Base-by-base conservation (phyloP, 1,140 invertebrate genomes). In the Drosophila kanapiae region DNA sequence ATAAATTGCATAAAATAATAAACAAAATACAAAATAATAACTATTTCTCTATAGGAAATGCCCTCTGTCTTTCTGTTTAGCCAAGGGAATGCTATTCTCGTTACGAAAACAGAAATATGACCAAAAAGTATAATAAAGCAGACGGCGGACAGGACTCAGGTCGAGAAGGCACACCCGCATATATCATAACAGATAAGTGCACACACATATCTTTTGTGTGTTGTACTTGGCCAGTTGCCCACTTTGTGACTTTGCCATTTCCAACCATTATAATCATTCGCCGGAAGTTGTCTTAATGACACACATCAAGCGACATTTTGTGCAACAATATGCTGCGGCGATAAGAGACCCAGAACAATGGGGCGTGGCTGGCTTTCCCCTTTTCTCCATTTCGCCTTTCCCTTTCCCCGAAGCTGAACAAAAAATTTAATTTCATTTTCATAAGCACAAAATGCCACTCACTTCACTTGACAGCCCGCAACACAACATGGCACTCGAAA, bases 361-460 rank as follows among this genome's bases (percentile, higher is more conserved):
- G 43, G 63, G 62, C 62, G 62, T 62, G 48, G 48, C 16, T 51
- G 56, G 13, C 47, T n/a, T n/a, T n/a, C n/a, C n/a, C n/a, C n/a
- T n/a, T n/a, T n/a, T 56, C 33, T 51, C 58, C 16, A 40, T 13
- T 49, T 49, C 2, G 8, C 14, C 47, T 23, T 37, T 54, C 38
- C 35, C 42, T 27, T 57, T 53, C 14, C 45, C 48, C 23, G 42
- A 13, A 16, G 61, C 6, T 14, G 64, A 65, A 60, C 29, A 62
- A 78, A 77, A 78, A 78, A 83, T 77, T 74, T 77, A 87, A 87
- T 87, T 87, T 80, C 56, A 83, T 80, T 88, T 78, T 87, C 80
- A 87, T 87, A 88, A 88, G 76, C 71, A 83, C 69, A 75, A 77
- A 86, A 77, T 67, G 83, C 67, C 80, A 86, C 82, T 85, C 82